Percentiles rank a stretch among this genome's conserved stretches.
Conservation (phyloP, 2,888 invertebrate species). For the Tanytarsus gracilentus region DNA sequence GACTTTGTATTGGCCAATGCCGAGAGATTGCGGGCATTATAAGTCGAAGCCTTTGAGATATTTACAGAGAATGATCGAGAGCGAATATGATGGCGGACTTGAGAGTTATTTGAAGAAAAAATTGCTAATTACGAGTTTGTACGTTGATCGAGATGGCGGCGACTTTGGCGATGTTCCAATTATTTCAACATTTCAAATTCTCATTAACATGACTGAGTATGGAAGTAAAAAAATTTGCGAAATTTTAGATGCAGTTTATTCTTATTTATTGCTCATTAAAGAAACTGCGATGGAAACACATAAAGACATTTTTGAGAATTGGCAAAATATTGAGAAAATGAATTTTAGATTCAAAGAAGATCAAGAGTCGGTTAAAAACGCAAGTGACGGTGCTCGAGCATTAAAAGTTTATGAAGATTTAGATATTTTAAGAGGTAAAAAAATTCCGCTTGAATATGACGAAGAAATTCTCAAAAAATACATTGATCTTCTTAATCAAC, state of each 20-base stretch:
- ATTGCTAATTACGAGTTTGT: slow-evolving; percentile 40
- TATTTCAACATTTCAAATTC: slow-evolving; percentile 61
- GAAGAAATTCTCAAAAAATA: slow-evolving; percentile 37
- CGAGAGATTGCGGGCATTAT: slow-evolving; percentile 37
- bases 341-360: slow-evolving; percentile 65
- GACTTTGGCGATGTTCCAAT: slow-evolving; percentile 55
- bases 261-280: slow-evolving; percentile 66
- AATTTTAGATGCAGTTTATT: slow-evolving; percentile 70
- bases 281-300: slow-evolving; percentile 57
- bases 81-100: slow-evolving; percentile 78
- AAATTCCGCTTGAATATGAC: slow-evolving; percentile 65
- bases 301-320: slow-evolving; percentile 55
- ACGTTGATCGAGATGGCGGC: slow-evolving; percentile 43
- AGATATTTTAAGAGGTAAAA: slow-evolving; percentile 65
- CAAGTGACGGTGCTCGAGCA: slow-evolving; percentile 63
- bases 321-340: slow-evolving; percentile 62
- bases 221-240: slow-evolving; percentile 63
- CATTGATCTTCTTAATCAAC: neutral
- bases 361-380: slow-evolving; percentile 62
- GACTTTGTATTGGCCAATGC: slow-evolving; percentile 41
- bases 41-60: slow-evolving; percentile 51
- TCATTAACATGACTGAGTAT: slow-evolving; percentile 65
- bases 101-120: slow-evolving; percentile 65
- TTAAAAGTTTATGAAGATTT: slow-evolving; percentile 73
- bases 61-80: slow-evolving; percentile 66